Conservation (phyloP, 2,888 invertebrate genomes). For the Sturmia bella region DNA sequence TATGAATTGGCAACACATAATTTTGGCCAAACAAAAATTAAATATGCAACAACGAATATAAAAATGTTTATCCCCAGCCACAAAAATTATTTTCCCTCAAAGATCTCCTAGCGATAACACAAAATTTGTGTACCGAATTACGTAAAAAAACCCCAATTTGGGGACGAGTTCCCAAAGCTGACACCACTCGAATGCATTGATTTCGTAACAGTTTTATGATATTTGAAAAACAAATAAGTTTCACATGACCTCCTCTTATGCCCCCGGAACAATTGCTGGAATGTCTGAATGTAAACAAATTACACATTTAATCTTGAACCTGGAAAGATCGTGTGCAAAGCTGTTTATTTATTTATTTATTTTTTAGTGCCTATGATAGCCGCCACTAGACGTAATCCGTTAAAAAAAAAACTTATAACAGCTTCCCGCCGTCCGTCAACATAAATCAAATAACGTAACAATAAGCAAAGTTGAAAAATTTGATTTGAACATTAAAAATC, state of each 20-base stretch:
- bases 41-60: too few species aligned
- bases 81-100: too few species aligned
- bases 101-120: too few species aligned
- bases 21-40: too few species aligned
- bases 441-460: slow-evolving; percentile 66
- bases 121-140: too few species aligned
- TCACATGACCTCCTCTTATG: slow-evolving; percentile 1
- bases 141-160: too few species aligned
- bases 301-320: slow-evolving; percentile 5
- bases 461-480: slow-evolving; percentile 30
- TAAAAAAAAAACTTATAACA: slow-evolving; percentile 31
- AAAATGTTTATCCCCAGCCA: too few species aligned
- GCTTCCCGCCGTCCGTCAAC: slow-evolving; percentile 50
- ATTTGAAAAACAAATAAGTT: not conserved
- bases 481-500: slow-evolving; percentile 46
- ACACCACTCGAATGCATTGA: too few species aligned
- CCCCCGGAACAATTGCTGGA: not conserved
- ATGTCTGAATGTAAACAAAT: not conserved
- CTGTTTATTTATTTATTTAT: slow-evolving; percentile 27
- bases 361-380: slow-evolving; percentile 22
- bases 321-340: slow-evolving; percentile 57
- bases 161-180: too few species aligned
- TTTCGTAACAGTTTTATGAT: not conserved
- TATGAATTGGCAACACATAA: too few species aligned
- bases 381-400: slow-evolving; percentile 11